A percentile compares a stretch with the other conserved stretches of the same genome.
phyloP scores from a whole-genome alignment of 2,888 invertebrate genomes.

The Rhagophthalmus giganteus region DNA sequence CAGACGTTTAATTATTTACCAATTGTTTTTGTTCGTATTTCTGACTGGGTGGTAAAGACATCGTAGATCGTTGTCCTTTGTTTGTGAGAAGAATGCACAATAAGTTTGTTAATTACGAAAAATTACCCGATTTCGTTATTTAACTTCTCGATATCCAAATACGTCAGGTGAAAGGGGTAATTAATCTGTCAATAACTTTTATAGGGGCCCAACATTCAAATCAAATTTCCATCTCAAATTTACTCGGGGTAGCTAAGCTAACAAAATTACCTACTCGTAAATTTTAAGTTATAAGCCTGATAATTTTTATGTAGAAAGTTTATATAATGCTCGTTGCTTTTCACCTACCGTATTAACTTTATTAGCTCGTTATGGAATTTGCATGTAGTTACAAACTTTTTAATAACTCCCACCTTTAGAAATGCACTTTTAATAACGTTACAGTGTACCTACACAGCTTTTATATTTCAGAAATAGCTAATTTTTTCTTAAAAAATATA shows the following conservation, averaged over 20 bases:
- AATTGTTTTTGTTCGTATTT: conserved; percentile 21
- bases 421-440: conserved; percentile 36
- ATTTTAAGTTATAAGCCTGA: conserved; percentile 21
- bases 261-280: conserved; percentile 16
- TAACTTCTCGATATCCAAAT: too few relatives aligned
- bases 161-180: too few relatives aligned
- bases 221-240: conserved; percentile 9
- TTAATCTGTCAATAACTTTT: too few relatives aligned
- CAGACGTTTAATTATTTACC: conserved; percentile 23
- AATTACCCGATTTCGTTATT: conserved; percentile 20
- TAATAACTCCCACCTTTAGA: conserved; percentile 42
- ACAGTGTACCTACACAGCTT: conserved; percentile 32
- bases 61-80: conserved; percentile 18
- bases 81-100: conserved; percentile 20
- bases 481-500: background rate
- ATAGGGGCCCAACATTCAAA: too few relatives aligned
- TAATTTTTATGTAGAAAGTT: conserved; percentile 29
- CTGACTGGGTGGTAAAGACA: conserved; percentile 24
- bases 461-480: conserved; percentile 21
- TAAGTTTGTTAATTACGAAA: conserved; percentile 19
- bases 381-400: conserved; percentile 48
- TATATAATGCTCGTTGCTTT: conserved; percentile 21
- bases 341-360: conserved; percentile 29
- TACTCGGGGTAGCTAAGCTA: conserved; percentile 3
- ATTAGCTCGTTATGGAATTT: conserved; percentile 40